phyloP scores from a whole-genome alignment of 2,797 vertebrate species.

The Myotis daubentonii region DNA sequence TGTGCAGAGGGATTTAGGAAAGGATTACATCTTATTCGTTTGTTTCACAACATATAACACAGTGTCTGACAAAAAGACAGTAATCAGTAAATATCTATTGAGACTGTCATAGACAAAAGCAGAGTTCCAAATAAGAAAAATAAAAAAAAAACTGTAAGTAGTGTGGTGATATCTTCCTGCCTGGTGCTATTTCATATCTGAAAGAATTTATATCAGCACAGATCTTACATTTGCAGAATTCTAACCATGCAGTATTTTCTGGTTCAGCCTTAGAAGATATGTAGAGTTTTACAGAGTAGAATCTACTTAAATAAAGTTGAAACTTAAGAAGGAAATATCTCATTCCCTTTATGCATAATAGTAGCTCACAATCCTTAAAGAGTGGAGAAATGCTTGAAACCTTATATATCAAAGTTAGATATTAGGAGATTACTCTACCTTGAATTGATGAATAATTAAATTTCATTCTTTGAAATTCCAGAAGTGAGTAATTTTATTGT shows the following conservation, averaged over 20 bases:
- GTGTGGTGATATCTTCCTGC: neutral
- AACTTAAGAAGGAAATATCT: neutral
- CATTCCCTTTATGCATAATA: neutral
- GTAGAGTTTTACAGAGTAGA: neutral
- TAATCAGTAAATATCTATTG: neutral
- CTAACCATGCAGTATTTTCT: neutral
- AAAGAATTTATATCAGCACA: neutral
- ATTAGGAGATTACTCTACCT: neutral
- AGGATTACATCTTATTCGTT: neutral
- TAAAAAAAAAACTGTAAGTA: neutral
- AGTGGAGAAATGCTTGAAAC: neutral
- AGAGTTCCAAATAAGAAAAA: neutral
- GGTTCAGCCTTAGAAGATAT: neutral
- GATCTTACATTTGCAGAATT: neutral
- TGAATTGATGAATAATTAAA: conserved; percentile 25
- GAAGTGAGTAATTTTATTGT: neutral
- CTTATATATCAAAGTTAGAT: neutral
- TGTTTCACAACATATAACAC: neutral
- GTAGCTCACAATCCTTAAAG: neutral
- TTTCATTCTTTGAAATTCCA: conserved; percentile 24
- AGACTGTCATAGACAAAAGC: neutral
- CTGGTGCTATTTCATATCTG: neutral
- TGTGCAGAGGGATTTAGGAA: neutral
- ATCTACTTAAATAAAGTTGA: neutral
- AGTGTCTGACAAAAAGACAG: neutral